phyloP scores from a whole-genome alignment of 2,113 vertebrate genomes.

The Corapipo altera region DNA sequence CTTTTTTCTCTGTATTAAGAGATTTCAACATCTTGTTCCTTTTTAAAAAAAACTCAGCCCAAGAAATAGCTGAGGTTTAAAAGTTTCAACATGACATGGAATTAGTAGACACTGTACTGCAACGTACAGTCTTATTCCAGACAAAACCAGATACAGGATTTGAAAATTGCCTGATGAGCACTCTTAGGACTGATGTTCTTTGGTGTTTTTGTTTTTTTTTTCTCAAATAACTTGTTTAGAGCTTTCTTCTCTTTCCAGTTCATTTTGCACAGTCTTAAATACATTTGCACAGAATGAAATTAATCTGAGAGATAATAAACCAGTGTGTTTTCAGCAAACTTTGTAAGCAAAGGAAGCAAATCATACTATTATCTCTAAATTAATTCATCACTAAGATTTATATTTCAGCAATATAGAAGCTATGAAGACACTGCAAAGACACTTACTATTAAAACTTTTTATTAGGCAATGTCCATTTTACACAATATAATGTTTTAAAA shows the following conservation, averaged over 20 bases:
- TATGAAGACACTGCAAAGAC: not conserved
- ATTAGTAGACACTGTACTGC: not conserved
- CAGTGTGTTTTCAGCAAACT: not conserved
- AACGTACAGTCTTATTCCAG: conserved; percentile 8
- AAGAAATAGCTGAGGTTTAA: conserved; percentile 13
- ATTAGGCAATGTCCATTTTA: not conserved
- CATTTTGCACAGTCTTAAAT: not conserved
- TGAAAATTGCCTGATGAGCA: conserved; percentile 10
- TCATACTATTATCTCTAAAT: not conserved
- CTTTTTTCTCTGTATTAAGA: not conserved
- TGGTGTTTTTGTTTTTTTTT: not conserved
- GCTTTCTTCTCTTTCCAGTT: conserved; percentile 1
- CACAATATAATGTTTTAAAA: not conserved
- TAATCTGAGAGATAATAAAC: not conserved
- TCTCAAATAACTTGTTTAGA: not conserved
- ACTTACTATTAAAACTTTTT: not conserved
- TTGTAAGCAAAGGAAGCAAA: not conserved
- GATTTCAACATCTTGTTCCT: not conserved
- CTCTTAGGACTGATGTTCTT: not conserved
- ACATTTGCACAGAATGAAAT: not conserved
- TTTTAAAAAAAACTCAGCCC: not conserved
- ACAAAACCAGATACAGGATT: conserved; percentile 19
- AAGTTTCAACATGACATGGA: conserved; percentile 6
- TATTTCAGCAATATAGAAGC: not conserved
- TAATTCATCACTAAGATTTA: not conserved